A percentile compares a stretch with the other conserved stretches of the same genome.
These are phyloP conservation scores for Coenobita brevimanus DNA, from an alignment of 1,140 invertebrate species.

Conservation along the genomic window DNA sequence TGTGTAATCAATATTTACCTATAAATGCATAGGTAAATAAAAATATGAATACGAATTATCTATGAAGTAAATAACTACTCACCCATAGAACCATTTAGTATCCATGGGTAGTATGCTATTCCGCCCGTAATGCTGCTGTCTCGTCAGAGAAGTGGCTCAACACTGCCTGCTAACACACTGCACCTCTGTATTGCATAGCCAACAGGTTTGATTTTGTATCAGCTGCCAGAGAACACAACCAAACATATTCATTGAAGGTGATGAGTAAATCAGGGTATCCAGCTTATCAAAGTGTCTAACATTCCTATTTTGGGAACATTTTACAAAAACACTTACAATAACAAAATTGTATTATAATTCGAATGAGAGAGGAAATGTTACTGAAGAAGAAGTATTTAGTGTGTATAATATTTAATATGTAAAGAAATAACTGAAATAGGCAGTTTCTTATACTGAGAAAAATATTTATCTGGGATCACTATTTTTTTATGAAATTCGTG, in stretches of 20 bases:
- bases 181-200: neutral
- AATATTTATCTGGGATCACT: neutral
- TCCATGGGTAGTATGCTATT: too few relatives aligned
- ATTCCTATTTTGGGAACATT: slow-evolving; percentile 15
- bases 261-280: slow-evolving; percentile 10
- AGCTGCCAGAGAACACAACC: neutral
- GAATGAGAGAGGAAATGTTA: neutral
- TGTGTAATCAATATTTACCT: neutral
- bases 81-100: slow-evolving; percentile 39
- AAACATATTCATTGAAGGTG: neutral
- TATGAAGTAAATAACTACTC: slow-evolving; percentile 15
- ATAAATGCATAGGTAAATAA: neutral
- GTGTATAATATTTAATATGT: neutral
- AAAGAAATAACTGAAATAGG: neutral
- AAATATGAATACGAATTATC: neutral
- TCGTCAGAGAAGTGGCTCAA: neutral
- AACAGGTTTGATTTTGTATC: neutral
- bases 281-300: neutral
- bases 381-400: neutral
- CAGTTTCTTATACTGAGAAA: neutral
- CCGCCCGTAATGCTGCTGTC: slow-evolving; percentile 21
- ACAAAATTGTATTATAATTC: neutral
- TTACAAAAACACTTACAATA: slow-evolving; percentile 9
- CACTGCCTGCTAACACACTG: neutral
- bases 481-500: too few relatives aligned